Conservation (phyloP, 2,888 invertebrate species). For the Trissoscelio sp. region DNA sequence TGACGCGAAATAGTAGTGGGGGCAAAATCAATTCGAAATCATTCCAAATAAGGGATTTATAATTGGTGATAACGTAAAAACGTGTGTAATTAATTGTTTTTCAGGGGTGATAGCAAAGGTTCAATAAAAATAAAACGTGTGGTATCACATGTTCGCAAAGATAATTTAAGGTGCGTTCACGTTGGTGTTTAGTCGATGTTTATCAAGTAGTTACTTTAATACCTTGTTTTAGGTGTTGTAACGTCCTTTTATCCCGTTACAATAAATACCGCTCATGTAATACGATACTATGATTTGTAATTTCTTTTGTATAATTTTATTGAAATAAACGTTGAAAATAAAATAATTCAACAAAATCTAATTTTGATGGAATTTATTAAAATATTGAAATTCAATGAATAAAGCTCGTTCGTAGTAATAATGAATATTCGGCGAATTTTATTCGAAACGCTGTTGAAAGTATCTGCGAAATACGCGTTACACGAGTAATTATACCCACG, state of each 20-base stretch:
- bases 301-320: neutral
- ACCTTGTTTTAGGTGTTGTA: slow-evolving; percentile 30
- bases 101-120: slow-evolving; percentile 67
- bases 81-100: slow-evolving; percentile 64
- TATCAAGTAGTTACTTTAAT: slow-evolving; percentile 48
- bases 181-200: slow-evolving; percentile 55
- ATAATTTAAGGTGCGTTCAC: slow-evolving; percentile 66
- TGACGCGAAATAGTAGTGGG: neutral
- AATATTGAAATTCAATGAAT: too few species aligned
- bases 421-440: neutral
- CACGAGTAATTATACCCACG: slow-evolving; percentile 16
- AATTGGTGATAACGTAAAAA: slow-evolving; percentile 49
- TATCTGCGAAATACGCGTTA: neutral
- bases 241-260: neutral
- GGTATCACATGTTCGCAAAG: slow-evolving; percentile 63
- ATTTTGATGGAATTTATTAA: too few species aligned
- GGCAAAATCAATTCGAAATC: slow-evolving; percentile 66
- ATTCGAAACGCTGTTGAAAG: neutral
- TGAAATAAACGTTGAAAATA: neutral
- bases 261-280: neutral
- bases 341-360: too few species aligned
- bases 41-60: neutral
- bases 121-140: slow-evolving; percentile 66
- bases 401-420: neutral
- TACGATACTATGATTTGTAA: neutral